Evolutionary conservation across 92 coral and sea anemone species (phyloP), one percentile per base, ranked within the genome.

Genomic region (Palythoa grandis): DNA sequence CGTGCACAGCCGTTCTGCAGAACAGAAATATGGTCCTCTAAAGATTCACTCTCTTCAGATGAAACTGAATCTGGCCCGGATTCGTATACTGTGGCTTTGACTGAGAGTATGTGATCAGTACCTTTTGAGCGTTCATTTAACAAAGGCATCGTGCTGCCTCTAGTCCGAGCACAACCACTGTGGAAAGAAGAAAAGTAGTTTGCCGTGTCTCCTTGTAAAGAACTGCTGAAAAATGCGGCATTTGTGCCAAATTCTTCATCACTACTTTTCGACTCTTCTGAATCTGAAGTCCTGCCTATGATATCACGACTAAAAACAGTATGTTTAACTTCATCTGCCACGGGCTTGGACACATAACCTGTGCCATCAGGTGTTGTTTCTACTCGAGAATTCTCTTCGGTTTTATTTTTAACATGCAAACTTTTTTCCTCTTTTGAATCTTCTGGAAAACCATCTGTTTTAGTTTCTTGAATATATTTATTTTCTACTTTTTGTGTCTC

Each of bases 111-210:
- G 9, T 63, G 58, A 48, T 12, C 47, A 14, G 4, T 47, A 43
- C 15, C 74, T 66, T 35, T 40, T 5, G 52, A 14, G 13, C 22
- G 69, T 1, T 65, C 74, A 66, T 65, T 52, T 8, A 17, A 16
- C 8, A 66, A 22, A 65, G 74, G 39, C 61, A 63, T 20, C 39
- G 57, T 80, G 35, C 85, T 66, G 13, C 85, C 85, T 67, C 85
- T 47, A 80, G 85, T 80, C 38, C 85, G 74, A 20, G 85, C 85
- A 12, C 74, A 80, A 70, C 85, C 63, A 37, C 52, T 29, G 16
- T 43, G 22, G 29, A 66, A 37, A 8, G 73, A 11, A 23, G 74
- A 80, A 24, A 66, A 24, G 58, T 48, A 50, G 23, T 17, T 24
- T 13, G 20, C 16, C 40, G 65, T 80, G 25, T 43, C 60, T 15